phyloP scores from a whole-genome alignment of 2,113 vertebrate genomes.

The Brachionichthys hirsutus region DNA sequence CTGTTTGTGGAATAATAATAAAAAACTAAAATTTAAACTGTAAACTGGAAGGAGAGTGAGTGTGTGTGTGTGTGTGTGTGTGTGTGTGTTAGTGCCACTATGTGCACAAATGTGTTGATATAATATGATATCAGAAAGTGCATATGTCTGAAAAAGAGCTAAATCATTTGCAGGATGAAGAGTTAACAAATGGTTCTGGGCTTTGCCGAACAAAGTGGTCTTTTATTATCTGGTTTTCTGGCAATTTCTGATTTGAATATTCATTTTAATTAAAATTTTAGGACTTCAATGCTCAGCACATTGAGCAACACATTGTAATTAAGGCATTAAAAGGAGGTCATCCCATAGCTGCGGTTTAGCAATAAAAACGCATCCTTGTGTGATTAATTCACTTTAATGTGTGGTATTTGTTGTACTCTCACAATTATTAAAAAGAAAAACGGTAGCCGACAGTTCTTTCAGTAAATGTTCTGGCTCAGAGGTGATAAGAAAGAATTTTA shows the following conservation, averaged over 20 bases:
- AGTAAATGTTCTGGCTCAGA: constrained; percentile 57
- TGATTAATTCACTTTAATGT: constrained; percentile 49
- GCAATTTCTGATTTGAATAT: constrained; percentile 31
- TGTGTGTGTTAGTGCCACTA: background rate
- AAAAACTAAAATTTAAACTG: constrained; percentile 6
- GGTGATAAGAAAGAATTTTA: constrained; percentile 60
- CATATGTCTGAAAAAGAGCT: constrained; percentile 22
- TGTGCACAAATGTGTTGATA: constrained; percentile 16
- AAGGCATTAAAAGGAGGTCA: constrained; percentile 53
- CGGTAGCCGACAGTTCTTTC: constrained; percentile 51
- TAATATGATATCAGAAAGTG: constrained; percentile 24
- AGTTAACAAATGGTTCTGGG: constrained; percentile 29
- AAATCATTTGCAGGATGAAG: constrained; percentile 32
- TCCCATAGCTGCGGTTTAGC: constrained; percentile 36
- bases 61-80: background rate
- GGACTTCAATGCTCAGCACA: constrained; percentile 42
- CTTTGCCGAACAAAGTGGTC: constrained; percentile 34
- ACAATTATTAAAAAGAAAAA: constrained; percentile 55
- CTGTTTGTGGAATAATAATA: background rate
- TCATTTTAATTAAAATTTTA: constrained; percentile 52
- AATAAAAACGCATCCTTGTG: constrained; percentile 38
- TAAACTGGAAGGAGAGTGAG: constrained; percentile 9
- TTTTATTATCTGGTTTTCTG: constrained; percentile 36
- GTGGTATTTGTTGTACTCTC: constrained; percentile 47
- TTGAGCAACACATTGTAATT: constrained; percentile 40